These are phyloP conservation scores for Muscidifurax raptorellus DNA, from an alignment of 1,140 invertebrate species.

Conservation along the genomic window DNA sequence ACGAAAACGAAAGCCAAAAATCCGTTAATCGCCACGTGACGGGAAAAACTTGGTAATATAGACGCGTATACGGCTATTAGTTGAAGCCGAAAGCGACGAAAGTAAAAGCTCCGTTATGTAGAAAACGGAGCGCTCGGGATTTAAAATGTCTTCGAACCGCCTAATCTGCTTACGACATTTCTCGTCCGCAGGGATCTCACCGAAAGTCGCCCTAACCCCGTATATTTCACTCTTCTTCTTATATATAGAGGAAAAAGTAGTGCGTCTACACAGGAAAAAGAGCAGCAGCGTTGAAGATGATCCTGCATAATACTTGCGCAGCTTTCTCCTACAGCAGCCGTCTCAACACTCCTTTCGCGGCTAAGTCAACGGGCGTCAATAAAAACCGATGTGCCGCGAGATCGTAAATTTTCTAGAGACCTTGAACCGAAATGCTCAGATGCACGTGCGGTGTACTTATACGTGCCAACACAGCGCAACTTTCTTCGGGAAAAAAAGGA, in stretches of 20 bases:
- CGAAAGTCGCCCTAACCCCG: neutral
- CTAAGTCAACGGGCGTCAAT: conserved; percentile 37
- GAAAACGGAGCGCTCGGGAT: neutral
- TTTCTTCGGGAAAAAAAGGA: conserved; percentile 30
- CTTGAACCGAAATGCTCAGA: neutral
- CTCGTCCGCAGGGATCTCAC: neutral
- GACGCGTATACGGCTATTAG: no score
- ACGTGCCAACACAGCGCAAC: neutral
- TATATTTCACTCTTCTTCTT: neutral
- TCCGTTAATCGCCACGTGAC: no score
- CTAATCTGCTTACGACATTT: neutral
- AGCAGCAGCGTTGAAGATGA: neutral
- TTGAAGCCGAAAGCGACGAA: no score
- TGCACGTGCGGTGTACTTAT: neutral
- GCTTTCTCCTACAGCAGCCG: conserved; percentile 34
- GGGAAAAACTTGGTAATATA: no score
- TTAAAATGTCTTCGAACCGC: neutral
- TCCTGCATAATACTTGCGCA: neutral
- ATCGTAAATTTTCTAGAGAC: conserved; percentile 52
- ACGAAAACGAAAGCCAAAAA: no score
- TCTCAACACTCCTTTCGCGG: conserved; percentile 36
- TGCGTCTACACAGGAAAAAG: no score
- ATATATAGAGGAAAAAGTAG: neutral
- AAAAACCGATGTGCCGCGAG: conserved; percentile 41
- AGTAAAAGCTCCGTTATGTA: neutral